Base-by-base conservation (phyloP, 1,140 invertebrate species). In the Ephestia elutella region DNA sequence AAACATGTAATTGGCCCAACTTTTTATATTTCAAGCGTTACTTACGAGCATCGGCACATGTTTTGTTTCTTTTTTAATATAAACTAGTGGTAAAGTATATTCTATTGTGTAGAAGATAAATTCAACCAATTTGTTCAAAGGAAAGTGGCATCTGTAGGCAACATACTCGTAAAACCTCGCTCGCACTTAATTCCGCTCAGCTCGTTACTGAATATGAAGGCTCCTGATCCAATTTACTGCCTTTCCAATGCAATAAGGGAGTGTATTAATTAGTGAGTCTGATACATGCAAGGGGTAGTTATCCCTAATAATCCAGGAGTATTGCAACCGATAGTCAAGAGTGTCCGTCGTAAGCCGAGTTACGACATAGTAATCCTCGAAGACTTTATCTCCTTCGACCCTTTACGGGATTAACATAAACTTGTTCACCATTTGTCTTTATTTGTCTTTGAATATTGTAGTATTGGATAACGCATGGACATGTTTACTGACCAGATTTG, bases 341-440 rank as follows among this genome's bases (percentile, higher is more conserved):
- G 67, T 75, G 73, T 70, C 72, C 71, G 65, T 19, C 59, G 54
- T 75, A 68, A 75, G 61, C 73, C 66, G 60, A 70, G 63, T 68
- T 73, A 63, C 69, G 67, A 75, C 70, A 73, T 58, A 65, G 59
- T 72, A 73, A 73, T 73, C 69, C 67, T 60, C 32, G 64, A 60
- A 61, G 66, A 75, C 63, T 75, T 75, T 75, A 75, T 75, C 73
- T 68, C 62, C 59, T 63, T 68, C 69, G 73, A 73, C 73, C 73
- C 75, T 78, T 78, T 75, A 75, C 65, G 73, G 75, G 71, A 73
- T 78, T 78, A 78, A 70, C 69, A 73, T 73, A 70, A 69, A 72
- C 69, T 70, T 75, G 68, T 72, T 64, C 70, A 66, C 66, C 61
- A 75, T 72, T 76, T 78, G 71, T 73, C 71, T 73, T 67, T 74